phyloP scores from a whole-genome alignment of 2,888 invertebrate genomes.

The Apodemia hepburni region DNA sequence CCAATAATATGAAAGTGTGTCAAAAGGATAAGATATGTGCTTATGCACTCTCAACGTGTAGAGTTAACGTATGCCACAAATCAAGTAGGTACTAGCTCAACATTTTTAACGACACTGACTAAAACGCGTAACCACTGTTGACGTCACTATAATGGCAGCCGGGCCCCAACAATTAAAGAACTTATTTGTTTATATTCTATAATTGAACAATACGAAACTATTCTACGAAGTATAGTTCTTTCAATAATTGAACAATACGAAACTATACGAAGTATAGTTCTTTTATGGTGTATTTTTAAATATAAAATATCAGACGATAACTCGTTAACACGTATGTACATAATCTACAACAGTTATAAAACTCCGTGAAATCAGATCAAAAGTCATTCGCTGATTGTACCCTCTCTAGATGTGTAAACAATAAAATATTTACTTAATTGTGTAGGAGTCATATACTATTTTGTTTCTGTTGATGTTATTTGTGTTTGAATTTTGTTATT shows the following conservation, averaged over 20 bases:
- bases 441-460: slow-evolving; percentile 48
- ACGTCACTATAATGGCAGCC: too few relatives aligned
- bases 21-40: too few relatives aligned
- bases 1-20: too few relatives aligned
- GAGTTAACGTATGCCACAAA: too few relatives aligned
- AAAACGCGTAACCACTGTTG: too few relatives aligned
- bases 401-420: not conserved
- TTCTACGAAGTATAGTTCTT: not conserved
- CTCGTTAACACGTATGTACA: not conserved
- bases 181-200: too few relatives aligned
- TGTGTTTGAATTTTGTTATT: slow-evolving; percentile 68
- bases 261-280: not conserved
- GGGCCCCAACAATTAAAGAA: too few relatives aligned
- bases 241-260: not conserved
- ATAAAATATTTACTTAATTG: slow-evolving; percentile 10
- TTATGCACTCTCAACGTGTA: too few relatives aligned
- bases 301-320: not conserved
- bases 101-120: too few relatives aligned
- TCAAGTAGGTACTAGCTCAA: too few relatives aligned
- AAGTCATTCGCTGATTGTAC: not conserved
- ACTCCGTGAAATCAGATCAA: too few relatives aligned
- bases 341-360: too few relatives aligned
- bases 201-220: not conserved
- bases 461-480: slow-evolving; percentile 71
- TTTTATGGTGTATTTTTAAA: not conserved